Evolutionary conservation across 2,797 vertebrate genomes (phyloP), one percentile per base, ranked within the genome.

Genomic region (Crypturellus tataupa): DNA sequence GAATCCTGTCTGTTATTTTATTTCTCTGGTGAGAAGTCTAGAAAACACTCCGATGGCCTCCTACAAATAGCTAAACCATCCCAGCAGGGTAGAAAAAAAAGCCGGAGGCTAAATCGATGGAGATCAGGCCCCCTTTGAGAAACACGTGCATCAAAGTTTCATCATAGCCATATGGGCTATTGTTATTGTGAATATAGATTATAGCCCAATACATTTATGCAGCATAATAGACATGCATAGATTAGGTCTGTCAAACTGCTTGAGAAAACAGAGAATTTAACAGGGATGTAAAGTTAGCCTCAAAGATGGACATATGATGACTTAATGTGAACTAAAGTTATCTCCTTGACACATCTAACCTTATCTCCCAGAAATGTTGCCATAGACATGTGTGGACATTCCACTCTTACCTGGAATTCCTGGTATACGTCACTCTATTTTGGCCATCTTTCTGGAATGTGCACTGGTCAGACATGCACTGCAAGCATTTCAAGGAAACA

Each of bases 1-100:
- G 68, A 96, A 93, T 93, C 83, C 77, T 81, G 8, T 77, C 56
- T 86, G 72, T 67, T 85, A 67, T 91, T 89, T 67, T 85, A 67
- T 91, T 89, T 91, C 76, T 60, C 73, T 82, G 83, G 72, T 1
- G 3, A 78, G 75, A 85, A 86, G 58, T 71, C 55, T 69, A 53
- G 42, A 79, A 94, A 95, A 96, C 31, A 33, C 33, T 37, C 6
- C 12, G 0, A 0, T 47, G 42, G 63, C 21, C 2, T 1, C 19
- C 35, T 76, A 44, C 21, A 91, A 90, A 77, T 6, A 85, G 21
- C 18, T 68, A 63, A 71, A 2, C 18, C 4, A 14, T 17, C 29
- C 55, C 35, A 59, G 21, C 12, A 44, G 27, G 11, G 40, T 5
- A 31, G 79, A 63, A 73, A 77, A 8, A 67, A 69, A 81, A 83